Base-by-base conservation (phyloP, 2,113 vertebrate species). In the Tragulus kanchil region DNA sequence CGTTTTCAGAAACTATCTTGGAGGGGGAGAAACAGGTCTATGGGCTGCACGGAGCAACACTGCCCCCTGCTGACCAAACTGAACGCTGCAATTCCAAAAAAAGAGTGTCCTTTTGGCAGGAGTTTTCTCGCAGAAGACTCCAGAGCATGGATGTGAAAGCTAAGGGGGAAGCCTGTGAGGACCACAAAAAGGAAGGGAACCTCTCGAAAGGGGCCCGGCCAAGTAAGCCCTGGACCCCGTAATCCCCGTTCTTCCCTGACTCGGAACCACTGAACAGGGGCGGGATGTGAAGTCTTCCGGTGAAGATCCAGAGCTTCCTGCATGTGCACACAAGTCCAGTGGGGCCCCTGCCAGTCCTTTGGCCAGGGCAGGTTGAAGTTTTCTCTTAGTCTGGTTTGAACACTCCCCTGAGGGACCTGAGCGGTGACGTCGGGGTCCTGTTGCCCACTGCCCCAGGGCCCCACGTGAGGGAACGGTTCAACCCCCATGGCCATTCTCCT, bases 281-380 rank as follows among this genome's bases (percentile, higher is more conserved):
- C 36, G 36, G 36, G 36, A 36, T 36, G 36, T 36, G 36, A 36
- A 36, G 36, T 36, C 36, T 36, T 36, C 36, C 36, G 36, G 36
- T 36, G 36, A 36, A 36, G 36, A 36, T 36, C 36, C 36, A 36
- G 36, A 36, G 36, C 36, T 36, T 36, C 36, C 36, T 36, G 36
- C 36, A 36, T 36, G 36, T 36, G 36, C 36, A 36, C 36, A 36
- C 36, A 36, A 2, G 52, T 0, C 5, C 3, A 1, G 25, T 28
- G 13, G 9, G 17, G 5, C 54, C 5, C 1, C 3, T 5, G 82
- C 16, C 26, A 19, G 52, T 21, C 61, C 73, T 16, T n/a, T 1
- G 7, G 36, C 23, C 16, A 0, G 2, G 4, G 8, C 56, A 1
- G 0, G 23, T 4, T 7, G 11, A 6, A 6, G 28, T 8, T 62